phyloP scores from a whole-genome alignment of 2,113 vertebrate species.

The western clawed frog (Xenopus tropicalis) region UCB_Xtro_10.0 CM004444.2:84503501-84504000 shows the following conservation, averaged over 20 bases:
- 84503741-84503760: constrained; percentile 14
- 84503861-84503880: constrained; percentile 40
- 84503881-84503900: constrained; percentile 41
- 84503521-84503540: constrained; percentile 15
- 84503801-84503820: constrained; percentile 34
- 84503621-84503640: constrained; percentile 5
- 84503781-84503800: constrained; percentile 18
- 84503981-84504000: background rate
- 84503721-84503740: constrained; percentile 25
- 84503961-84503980: constrained; percentile 17
- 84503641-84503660: background rate
- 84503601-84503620: background rate
- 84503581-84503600: constrained; percentile 18
- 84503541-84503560: constrained; percentile 2
- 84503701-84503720: constrained; percentile 23
- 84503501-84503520: background rate
- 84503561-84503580: constrained; percentile 7
- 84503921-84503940: constrained; percentile 25
- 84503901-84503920: constrained; percentile 33
- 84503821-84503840: constrained; percentile 35
- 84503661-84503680: constrained; percentile 10
- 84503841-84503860: constrained; percentile 41
- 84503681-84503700: background rate
- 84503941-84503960: constrained; percentile 35
- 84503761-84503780: constrained; percentile 8